Percentiles rank a stretch among this genome's conserved stretches.
phyloP scores from a whole-genome alignment of 2,797 vertebrate species.

The Setipinna tenuifilis region DNA sequence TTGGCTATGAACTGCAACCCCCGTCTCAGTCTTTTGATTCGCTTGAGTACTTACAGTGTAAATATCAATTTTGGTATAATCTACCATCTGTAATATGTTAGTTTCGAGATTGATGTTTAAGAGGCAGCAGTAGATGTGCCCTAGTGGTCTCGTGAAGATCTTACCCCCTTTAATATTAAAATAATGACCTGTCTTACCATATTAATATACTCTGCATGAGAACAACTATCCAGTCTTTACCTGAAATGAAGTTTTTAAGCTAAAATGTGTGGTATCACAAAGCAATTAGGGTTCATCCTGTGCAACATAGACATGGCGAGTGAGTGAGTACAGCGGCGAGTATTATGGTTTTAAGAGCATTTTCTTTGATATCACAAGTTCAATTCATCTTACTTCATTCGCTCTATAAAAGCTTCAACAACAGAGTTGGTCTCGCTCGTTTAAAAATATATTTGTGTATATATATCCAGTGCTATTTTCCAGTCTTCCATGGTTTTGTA shows the following conservation, averaged over 20 bases:
- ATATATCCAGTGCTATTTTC: background rate
- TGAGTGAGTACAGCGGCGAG: background rate
- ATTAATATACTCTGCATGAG: background rate
- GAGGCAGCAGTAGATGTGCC: background rate
- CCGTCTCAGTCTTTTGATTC: background rate
- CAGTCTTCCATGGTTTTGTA: background rate
- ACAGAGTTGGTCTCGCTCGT: background rate
- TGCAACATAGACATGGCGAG: constrained; percentile 3
- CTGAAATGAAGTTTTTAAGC: background rate
- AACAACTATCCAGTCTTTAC: background rate
- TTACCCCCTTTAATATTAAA: background rate
- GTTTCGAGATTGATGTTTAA: background rate
- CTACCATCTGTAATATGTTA: background rate
- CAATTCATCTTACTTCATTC: background rate
- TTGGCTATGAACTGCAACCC: background rate
- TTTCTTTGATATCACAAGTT: background rate
- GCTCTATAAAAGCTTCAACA: background rate
- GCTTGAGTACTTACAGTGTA: background rate
- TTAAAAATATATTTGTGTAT: too few species aligned
- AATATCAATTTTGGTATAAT: background rate
- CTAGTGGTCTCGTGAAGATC: background rate
- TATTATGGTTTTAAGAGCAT: background rate
- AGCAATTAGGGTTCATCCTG: background rate
- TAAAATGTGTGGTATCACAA: background rate
- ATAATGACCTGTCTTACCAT: background rate